Conservation (phyloP, 2,113 vertebrate species). For the Pardalotus punctatus region DNA sequence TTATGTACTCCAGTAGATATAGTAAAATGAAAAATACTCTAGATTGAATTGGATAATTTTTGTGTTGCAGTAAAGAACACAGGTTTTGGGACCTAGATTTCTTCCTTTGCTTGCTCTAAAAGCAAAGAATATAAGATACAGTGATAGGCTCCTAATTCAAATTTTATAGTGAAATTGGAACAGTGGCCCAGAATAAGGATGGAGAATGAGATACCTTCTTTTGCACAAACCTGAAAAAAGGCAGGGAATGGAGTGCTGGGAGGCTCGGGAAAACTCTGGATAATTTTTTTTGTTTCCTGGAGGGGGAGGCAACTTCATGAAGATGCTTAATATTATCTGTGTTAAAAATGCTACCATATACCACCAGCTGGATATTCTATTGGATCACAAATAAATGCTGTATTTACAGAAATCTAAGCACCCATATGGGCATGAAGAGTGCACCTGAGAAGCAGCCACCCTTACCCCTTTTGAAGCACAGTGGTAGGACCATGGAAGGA, state of each 20-base stretch:
- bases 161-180: background rate
- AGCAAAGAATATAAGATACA: background rate
- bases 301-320: background rate
- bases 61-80: background rate
- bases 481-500: background rate
- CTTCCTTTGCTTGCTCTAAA: background rate
- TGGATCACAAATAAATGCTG: background rate
- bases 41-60: background rate
- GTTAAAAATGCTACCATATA: background rate
- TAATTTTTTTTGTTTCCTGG: background rate
- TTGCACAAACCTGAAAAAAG: background rate
- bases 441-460: accelerated
- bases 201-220: background rate
- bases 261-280: background rate
- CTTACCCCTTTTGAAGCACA: background rate
- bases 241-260: background rate
- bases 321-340: background rate
- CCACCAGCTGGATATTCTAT: background rate
- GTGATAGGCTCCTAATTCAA: background rate
- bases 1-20: background rate
- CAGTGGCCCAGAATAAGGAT: background rate
- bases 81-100: background rate
- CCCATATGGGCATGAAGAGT: background rate
- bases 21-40: background rate
- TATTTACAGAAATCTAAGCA: background rate